Evolutionary conservation across 2,888 invertebrate genomes (phyloP), one percentile per base, ranked within the genome.

Genomic region (Fragum fragum): DNA sequence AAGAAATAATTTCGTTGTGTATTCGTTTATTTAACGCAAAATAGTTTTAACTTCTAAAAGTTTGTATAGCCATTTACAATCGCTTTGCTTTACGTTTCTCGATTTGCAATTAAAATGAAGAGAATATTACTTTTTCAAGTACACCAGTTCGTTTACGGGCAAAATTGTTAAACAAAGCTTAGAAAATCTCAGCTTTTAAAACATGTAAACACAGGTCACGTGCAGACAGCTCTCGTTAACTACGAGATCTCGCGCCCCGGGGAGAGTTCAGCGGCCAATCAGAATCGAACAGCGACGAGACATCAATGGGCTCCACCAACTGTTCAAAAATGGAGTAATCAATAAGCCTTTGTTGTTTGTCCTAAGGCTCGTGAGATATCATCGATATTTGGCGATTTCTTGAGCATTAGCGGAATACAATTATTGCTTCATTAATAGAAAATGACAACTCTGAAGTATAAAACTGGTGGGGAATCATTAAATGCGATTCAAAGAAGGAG

Each of bases 391-490:
- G 74, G 68, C 55, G 78, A 77, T 77, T 77, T 84, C 76, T 80
- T 72, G 70, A 70, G 75, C 57, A 78, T 83, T 83, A 77, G 79
- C 55, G 63, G 73, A 75, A 78, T 75, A 80, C 80, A 70, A 81
- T 84, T 76, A 84, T 84, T 78, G 73, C 71, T 83, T 72, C 80
- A 83, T 83, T 83, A 74, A 83, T 80, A 74, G 77, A 77, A 74
- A 72, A 80, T 80, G 79, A 75, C 83, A 71, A 71, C 71, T 71
- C 21, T 42, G 21, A n/a, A 42, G 66, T 66, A 66, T 66, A 66
- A 66, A 66, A 66, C 66, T 66, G 66, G 66, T 66, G 66, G 66
- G 66, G 42, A 66, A 23, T 66, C 66, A 66, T 66, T 66, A 66
- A 66, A 42, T 42, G 42, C 23, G 66, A 66, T 42, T 66, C 66